phyloP scores from a whole-genome alignment of 2,888 invertebrate species.

The Lottia scabra region DNA sequence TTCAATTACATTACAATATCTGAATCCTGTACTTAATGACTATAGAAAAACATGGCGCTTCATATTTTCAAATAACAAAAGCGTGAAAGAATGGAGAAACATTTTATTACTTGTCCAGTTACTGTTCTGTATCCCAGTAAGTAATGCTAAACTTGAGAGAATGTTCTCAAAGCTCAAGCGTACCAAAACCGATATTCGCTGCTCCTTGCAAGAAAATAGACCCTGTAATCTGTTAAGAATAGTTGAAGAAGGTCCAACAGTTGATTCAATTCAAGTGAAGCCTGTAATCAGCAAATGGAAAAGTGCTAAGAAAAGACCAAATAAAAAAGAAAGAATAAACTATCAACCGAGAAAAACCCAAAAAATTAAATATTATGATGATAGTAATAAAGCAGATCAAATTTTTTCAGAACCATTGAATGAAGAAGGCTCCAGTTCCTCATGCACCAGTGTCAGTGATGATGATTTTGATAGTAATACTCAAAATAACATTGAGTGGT shows the following conservation, averaged over 20 bases:
- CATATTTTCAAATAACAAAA: neutral
- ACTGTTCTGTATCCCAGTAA: neutral
- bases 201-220: neutral
- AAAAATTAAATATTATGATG: no score
- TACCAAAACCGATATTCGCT: neutral
- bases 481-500: no score
- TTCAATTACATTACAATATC: neutral
- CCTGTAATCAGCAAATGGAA: neutral
- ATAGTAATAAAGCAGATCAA: no score
- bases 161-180: conserved; percentile 10
- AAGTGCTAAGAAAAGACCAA: neutral
- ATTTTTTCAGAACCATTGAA: no score
- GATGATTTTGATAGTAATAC: no score
- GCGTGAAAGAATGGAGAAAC: no score
- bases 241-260: neutral
- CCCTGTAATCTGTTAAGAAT: neutral
- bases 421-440: no score
- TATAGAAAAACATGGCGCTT: neutral
- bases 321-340: neutral
- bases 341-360: neutral
- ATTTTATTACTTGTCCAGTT: no score
- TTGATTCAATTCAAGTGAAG: neutral
- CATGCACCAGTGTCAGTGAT: no score
- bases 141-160: conserved; percentile 15
- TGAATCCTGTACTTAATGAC: neutral